Base-by-base conservation (phyloP, 2,888 invertebrate genomes). In the Perizoma affinitatum region DNA sequence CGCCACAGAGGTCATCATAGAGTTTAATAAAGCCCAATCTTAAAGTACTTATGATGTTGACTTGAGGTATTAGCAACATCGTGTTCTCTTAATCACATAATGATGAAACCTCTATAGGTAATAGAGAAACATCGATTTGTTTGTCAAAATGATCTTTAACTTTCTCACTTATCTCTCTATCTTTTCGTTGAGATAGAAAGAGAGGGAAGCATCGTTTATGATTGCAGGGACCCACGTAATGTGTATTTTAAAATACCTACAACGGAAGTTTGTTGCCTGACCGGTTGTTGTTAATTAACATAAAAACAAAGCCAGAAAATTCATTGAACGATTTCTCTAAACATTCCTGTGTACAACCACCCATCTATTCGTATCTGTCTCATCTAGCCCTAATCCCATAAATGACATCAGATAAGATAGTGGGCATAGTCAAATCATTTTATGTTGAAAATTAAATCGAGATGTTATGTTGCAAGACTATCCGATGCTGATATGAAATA, bases 331-430 rank as follows among this genome's bases (percentile, higher is more conserved):
- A 88, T 89, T 87, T 88, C 88, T 88, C 84, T 55, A 77, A 76
- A 83, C 63, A 66, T 68, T 65, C 87, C 88, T 81, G 80, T 79
- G 70, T 82, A 22, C 22, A 84, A 79, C 86, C 85, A 84, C 82
- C 86, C 83, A 86, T 86, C 82, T 74, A 79, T 80, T 75, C 77
- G 80, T 89, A 88, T 90, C 88, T 84, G 84, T 80, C 86, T 75
- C 86, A 90, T 91, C 90, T 88, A 82, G 81, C 80, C 78, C 80
- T 91, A 89, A 91, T 90, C 89, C 86, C 80, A 90, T 89, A 90
- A 90, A 90, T 86, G 90, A 90, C 90, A 89, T 88, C 85, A 79
- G 87, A 89, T 91, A 86, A 90, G 87, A 82, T 79, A 78, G 82
- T 58, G 84, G 67, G 62, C 72, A 84, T 83, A 74, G 54, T 68